phyloP scores from a whole-genome alignment of 1,140 invertebrate genomes.

The Proales similis region DNA sequence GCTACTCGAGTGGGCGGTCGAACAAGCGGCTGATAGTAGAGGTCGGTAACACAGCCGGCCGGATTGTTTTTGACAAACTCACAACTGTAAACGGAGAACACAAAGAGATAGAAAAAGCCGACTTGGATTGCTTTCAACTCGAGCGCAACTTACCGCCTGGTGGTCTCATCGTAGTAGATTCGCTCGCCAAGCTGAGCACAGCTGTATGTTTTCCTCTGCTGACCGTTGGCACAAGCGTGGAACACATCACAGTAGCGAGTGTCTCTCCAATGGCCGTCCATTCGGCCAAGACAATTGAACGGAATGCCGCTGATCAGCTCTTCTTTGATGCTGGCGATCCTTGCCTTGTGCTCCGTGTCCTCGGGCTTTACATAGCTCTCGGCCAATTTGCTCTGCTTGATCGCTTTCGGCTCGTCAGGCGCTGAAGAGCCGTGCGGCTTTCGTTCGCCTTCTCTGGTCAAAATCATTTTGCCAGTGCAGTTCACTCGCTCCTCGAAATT shows the following conservation, averaged over 20 bases:
- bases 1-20: not conserved
- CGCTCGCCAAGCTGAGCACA: slow-evolving; percentile 34
- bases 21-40: not conserved
- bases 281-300: slow-evolving; percentile 11
- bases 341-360: not conserved
- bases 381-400: not conserved
- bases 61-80: slow-evolving; percentile 15
- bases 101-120: not conserved
- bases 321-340: slow-evolving; percentile 8
- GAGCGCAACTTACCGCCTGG: not conserved
- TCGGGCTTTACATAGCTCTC: not conserved
- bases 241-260: slow-evolving; percentile 29
- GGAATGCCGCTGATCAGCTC: slow-evolving; percentile 2
- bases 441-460: not conserved
- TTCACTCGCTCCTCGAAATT: slow-evolving; percentile 1
- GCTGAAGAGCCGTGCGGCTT: not conserved
- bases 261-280: slow-evolving; percentile 34
- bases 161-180: slow-evolving; percentile 33
- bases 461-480: slow-evolving; percentile 1
- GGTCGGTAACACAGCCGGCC: not conserved
- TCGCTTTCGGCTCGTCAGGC: not conserved
- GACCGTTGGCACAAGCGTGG: slow-evolving; percentile 23
- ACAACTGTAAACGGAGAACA: not conserved
- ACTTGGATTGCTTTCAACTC: too few species aligned
- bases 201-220: slow-evolving; percentile 26